phyloP scores from a whole-genome alignment of 1,140 invertebrate genomes.

The Brachystomella parvula region DNA sequence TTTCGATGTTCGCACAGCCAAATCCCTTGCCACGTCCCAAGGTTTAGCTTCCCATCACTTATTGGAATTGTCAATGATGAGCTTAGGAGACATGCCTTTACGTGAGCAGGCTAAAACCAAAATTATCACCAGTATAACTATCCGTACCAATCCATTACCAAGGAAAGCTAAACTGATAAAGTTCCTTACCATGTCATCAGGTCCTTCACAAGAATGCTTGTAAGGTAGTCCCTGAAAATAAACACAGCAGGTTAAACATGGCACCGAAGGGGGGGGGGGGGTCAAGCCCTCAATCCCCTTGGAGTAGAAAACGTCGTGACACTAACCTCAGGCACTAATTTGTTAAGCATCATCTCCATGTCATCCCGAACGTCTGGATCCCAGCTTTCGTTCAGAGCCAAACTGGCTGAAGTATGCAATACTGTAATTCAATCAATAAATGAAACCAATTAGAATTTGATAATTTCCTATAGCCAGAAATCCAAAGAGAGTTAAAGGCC shows the following conservation, averaged over 20 bases:
- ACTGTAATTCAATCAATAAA: slow-evolving; percentile 56
- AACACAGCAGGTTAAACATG: too few species aligned
- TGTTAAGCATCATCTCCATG: slow-evolving; percentile 98
- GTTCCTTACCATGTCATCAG: slow-evolving; percentile 87
- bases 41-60: slow-evolving; percentile 84
- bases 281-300: too few species aligned
- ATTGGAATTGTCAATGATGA: slow-evolving; percentile 92
- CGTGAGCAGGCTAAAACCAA: slow-evolving; percentile 79
- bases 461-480: not conserved
- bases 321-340: slow-evolving; percentile 85
- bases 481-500: not conserved
- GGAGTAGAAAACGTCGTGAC: too few species aligned
- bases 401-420: slow-evolving; percentile 92
- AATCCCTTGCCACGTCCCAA: slow-evolving; percentile 95
- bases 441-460: too few species aligned
- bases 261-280: too few species aligned
- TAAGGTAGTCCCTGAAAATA: slow-evolving; percentile 67
- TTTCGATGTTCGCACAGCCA: slow-evolving; percentile 97
- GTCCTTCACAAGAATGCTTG: slow-evolving; percentile 92
- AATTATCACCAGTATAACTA: slow-evolving; percentile 8
- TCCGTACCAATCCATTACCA: not conserved
- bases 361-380: slow-evolving; percentile 59
- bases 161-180: not conserved
- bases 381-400: slow-evolving; percentile 93
- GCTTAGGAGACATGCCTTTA: slow-evolving; percentile 92